phyloP scores from a whole-genome alignment of 2,888 invertebrate species.

The Biston stratarius region DNA sequence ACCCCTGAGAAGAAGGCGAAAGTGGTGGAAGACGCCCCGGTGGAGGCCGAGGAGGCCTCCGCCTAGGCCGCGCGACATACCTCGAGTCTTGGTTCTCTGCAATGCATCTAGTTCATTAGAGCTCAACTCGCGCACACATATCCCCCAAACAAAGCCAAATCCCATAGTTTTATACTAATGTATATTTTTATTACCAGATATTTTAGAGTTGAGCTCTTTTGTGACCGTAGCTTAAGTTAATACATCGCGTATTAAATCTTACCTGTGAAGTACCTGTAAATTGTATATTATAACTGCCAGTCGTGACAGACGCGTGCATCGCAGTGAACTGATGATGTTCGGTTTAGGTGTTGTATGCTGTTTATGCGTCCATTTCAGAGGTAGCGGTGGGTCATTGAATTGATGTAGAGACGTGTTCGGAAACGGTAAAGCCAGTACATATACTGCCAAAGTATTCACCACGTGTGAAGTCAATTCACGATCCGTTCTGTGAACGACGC shows the following conservation, averaged over 20 bases:
- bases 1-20: slow-evolving; percentile 92
- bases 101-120: slow-evolving; percentile 81
- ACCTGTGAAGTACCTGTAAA: slow-evolving; percentile 86
- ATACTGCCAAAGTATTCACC: slow-evolving; percentile 85
- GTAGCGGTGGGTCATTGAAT: slow-evolving; percentile 73
- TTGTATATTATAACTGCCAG: slow-evolving; percentile 77
- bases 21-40: slow-evolving; percentile 87
- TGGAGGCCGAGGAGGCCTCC: slow-evolving; percentile 85
- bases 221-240: slow-evolving; percentile 78
- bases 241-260: slow-evolving; percentile 79
- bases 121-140: slow-evolving; percentile 77
- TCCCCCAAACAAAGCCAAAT: slow-evolving; percentile 68
- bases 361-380: slow-evolving; percentile 76
- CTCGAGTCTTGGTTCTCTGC: slow-evolving; percentile 80
- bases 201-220: slow-evolving; percentile 80
- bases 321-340: slow-evolving; percentile 79
- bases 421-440: slow-evolving; percentile 74
- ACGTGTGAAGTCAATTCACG: slow-evolving; percentile 78
- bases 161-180: slow-evolving; percentile 66
- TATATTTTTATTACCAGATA: slow-evolving; percentile 57
- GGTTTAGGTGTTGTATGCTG: slow-evolving; percentile 78
- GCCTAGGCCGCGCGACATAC: slow-evolving; percentile 74
- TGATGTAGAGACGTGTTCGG: slow-evolving; percentile 69
- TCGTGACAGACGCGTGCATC: slow-evolving; percentile 71
- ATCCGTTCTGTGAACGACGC: slow-evolving; percentile 86